These are phyloP conservation scores for Nycticebus coucang DNA, from an alignment of 2,113 vertebrate species.

Conservation along the genomic window DNA sequence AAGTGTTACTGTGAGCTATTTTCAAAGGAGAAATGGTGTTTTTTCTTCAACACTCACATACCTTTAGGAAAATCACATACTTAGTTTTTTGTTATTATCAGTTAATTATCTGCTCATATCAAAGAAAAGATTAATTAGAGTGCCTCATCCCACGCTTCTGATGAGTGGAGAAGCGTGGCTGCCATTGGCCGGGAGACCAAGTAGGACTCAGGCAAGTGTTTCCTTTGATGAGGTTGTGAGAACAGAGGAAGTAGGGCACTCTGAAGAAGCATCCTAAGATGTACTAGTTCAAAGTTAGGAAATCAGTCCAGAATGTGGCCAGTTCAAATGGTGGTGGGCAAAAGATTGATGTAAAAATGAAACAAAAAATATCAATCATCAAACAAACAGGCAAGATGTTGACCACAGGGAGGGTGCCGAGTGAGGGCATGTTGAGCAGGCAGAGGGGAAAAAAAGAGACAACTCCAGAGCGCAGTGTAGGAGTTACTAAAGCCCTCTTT, in stretches of 20 bases:
- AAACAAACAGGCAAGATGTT: background rate
- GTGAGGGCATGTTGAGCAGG: background rate
- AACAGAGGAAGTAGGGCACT: background rate
- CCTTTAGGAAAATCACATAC: background rate
- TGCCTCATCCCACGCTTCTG: background rate
- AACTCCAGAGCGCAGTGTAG: background rate
- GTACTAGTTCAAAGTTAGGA: background rate
- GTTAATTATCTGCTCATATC: constrained; percentile 16
- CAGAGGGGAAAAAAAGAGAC: background rate
- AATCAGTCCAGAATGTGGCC: background rate
- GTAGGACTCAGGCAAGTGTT: background rate
- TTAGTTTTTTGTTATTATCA: background rate
- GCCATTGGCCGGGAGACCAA: background rate
- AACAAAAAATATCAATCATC: background rate
- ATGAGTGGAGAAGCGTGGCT: background rate
- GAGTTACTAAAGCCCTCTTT: background rate
- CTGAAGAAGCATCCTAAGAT: background rate
- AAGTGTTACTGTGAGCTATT: constrained; percentile 24
- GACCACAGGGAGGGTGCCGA: background rate
- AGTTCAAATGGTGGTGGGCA: background rate
- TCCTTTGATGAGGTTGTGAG: background rate
- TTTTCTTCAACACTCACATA: constrained; percentile 7
- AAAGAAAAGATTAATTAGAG: background rate
- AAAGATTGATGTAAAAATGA: background rate
- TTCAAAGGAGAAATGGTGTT: constrained; percentile 44